Evolutionary conservation across 2,888 invertebrate species (phyloP).

Genomic region (Drosophila flavopinicola): DNA sequence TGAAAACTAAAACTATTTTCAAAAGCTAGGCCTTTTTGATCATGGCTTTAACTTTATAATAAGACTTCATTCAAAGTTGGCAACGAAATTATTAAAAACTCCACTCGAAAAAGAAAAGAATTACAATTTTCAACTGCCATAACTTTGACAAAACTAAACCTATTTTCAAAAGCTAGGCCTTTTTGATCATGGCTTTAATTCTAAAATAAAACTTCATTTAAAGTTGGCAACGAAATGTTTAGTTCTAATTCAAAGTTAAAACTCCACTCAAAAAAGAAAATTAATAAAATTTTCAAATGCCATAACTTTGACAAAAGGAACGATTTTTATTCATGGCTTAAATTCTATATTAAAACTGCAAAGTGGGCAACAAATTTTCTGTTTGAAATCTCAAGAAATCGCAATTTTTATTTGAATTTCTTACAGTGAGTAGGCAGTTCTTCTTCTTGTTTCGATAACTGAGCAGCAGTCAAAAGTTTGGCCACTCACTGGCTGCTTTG

Average conservation of each 20-base stretch:
- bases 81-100: background rate
- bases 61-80: background rate
- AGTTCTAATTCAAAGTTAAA: too few species aligned
- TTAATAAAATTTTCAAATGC: too few species aligned
- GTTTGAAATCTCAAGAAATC: too few species aligned
- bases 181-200: background rate
- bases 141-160: background rate
- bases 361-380: too few species aligned
- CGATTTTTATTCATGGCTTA: too few species aligned
- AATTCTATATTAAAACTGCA: too few species aligned
- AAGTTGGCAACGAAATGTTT: background rate
- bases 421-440: too few species aligned
- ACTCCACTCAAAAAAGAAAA: background rate
- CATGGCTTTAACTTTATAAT: too few species aligned
- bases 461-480: slow-evolving; percentile 5
- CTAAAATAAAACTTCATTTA: background rate
- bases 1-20: too few species aligned
- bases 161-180: background rate
- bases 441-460: background rate
- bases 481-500: slow-evolving; percentile 8
- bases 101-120: background rate
- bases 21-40: too few species aligned
- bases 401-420: too few species aligned
- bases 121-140: background rate
- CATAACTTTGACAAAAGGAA: too few species aligned